These are phyloP conservation scores for Charadrius vociferus DNA, from an alignment of 2,113 vertebrate species.

Conservation along the genomic window DNA sequence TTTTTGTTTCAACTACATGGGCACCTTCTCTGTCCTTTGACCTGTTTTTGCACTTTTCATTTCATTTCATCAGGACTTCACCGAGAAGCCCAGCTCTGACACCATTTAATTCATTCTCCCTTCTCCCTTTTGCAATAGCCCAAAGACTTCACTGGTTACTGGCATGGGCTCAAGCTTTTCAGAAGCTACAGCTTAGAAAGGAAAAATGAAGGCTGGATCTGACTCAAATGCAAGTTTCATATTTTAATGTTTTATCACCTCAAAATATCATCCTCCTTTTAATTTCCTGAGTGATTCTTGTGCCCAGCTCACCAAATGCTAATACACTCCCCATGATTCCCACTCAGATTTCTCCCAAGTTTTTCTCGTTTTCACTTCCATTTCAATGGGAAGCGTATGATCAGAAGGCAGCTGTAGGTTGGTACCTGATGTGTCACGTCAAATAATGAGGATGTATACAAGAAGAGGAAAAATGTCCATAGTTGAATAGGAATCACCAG, in stretches of 20 bases:
- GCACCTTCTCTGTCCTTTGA: neutral
- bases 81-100: neutral
- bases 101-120: neutral
- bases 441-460: neutral
- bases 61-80: neutral
- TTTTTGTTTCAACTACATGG: neutral
- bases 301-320: neutral
- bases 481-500: neutral
- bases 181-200: neutral
- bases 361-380: neutral
- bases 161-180: neutral
- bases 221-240: conserved; percentile 5
- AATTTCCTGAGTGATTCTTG: conserved; percentile 17
- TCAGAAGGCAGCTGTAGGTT: neutral
- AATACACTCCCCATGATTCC: neutral
- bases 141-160: neutral
- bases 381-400: neutral
- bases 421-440: neutral
- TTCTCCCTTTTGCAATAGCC: neutral
- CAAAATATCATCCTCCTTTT: conserved; percentile 23
- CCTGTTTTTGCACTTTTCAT: neutral
- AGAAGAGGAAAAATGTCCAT: neutral
- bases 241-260: conserved; percentile 47
- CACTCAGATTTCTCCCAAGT: neutral
- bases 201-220: conserved; percentile 1